Conservation (phyloP, 2,888 invertebrate species). For the Apocheima hispidaria region DNA sequence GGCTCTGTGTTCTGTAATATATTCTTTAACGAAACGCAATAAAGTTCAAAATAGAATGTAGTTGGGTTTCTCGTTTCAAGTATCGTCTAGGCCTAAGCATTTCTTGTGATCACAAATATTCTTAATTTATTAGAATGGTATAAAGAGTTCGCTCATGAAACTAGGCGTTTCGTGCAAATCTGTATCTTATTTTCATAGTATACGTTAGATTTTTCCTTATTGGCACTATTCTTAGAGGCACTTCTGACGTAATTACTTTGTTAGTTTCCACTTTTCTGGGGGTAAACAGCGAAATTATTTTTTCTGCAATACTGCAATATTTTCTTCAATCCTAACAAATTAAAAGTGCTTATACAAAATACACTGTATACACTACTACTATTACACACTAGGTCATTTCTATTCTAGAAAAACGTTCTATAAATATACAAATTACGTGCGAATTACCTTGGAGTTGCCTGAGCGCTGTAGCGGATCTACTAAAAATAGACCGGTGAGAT, state of each 20-base stretch:
- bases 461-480: no score
- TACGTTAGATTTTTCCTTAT: neutral
- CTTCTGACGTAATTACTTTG: conserved; percentile 21
- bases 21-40: conserved; percentile 30
- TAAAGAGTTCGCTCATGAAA: conserved; percentile 14
- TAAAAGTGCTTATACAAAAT: no score
- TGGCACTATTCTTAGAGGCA: conserved; percentile 7
- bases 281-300: conserved; percentile 11
- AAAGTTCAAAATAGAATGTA: conserved; percentile 16
- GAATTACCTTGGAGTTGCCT: no score
- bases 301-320: conserved; percentile 9
- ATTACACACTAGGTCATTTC: no score
- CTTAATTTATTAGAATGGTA: conserved; percentile 19
- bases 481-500: no score
- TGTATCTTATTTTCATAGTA: neutral
- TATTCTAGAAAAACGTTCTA: neutral
- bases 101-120: conserved; percentile 30
- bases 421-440: no score
- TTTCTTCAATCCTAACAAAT: neutral
- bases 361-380: no score
- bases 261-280: conserved; percentile 20
- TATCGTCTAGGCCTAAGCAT: conserved; percentile 24
- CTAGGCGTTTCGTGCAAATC: neutral
- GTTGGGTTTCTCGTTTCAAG: conserved; percentile 2
- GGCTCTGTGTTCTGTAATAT: conserved; percentile 5